These are phyloP conservation scores for Uloborus diversus DNA, from an alignment of 1,140 invertebrate species.

Conservation along the genomic window DNA sequence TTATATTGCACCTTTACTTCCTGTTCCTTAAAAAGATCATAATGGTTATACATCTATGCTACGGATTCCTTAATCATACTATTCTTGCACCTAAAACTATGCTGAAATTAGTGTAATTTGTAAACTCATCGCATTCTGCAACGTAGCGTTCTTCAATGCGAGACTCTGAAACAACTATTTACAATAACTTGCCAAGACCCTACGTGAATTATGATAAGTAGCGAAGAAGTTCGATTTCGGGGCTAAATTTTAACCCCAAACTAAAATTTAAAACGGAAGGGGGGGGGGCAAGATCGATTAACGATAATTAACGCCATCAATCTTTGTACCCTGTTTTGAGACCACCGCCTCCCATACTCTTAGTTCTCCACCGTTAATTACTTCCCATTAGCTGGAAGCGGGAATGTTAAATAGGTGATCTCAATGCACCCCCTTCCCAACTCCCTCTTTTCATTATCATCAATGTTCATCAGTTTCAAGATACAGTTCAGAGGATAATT, in stretches of 20 bases:
- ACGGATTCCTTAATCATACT: too few species aligned
- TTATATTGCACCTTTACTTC: too few species aligned
- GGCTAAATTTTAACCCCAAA: conserved; percentile 37
- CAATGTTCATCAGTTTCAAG: conserved; percentile 26
- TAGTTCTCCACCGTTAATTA: conserved; percentile 26
- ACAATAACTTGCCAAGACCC: background rate
- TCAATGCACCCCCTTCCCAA: conserved; percentile 3
- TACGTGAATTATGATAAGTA: conserved; percentile 35
- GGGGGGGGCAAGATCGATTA: conserved; percentile 27
- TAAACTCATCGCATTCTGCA: too few species aligned
- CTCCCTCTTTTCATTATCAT: conserved; percentile 13
- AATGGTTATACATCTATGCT: too few species aligned
- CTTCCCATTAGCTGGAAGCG: conserved; percentile 36
- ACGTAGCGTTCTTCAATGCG: too few species aligned
- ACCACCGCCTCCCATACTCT: background rate
- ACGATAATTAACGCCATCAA: conserved; percentile 51
- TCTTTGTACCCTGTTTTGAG: conserved; percentile 47
- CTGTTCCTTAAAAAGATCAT: too few species aligned
- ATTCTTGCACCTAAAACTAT: too few species aligned
- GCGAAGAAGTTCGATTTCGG: background rate
- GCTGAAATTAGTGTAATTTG: too few species aligned
- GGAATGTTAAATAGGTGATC: conserved; percentile 51
- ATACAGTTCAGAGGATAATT: conserved; percentile 8
- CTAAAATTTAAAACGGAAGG: conserved; percentile 39
- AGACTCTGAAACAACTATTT: conserved; percentile 23